Percentiles rank a stretch among this genome's conserved stretches.
Evolutionary conservation across 2,113 vertebrate species (phyloP).

Genomic region (Phyllopteryx taeniolatus): DNA sequence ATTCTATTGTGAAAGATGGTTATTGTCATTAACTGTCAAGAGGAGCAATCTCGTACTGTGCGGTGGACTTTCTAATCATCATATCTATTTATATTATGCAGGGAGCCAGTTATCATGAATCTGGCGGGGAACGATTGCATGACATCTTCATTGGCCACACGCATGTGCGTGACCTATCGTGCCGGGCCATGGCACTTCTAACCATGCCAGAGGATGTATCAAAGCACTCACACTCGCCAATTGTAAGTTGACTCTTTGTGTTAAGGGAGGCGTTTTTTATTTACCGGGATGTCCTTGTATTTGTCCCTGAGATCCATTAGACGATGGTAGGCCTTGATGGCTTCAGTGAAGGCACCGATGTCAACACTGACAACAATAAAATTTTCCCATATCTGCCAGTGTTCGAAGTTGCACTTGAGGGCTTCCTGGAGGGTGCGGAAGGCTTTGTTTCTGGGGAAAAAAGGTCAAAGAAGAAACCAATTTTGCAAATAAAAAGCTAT

Average conservation of each 20-base stretch:
- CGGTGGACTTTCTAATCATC: too few relatives aligned
- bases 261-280: not conserved
- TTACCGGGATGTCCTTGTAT: slow-evolving; percentile 91
- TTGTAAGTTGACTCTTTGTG: not conserved
- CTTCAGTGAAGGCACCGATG: slow-evolving; percentile 88
- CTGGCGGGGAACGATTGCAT: too few relatives aligned
- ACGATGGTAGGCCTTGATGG: slow-evolving; percentile 91
- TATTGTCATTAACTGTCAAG: too few relatives aligned
- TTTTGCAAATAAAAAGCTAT: not conserved
- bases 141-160: not conserved
- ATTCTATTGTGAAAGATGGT: too few relatives aligned
- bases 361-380: slow-evolving; percentile 88
- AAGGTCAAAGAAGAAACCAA: not conserved
- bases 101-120: too few relatives aligned
- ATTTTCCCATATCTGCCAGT: slow-evolving; percentile 99
- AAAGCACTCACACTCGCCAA: not conserved
- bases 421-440: slow-evolving; percentile 93
- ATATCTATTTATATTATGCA: too few relatives aligned
- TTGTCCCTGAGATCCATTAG: slow-evolving; percentile 91
- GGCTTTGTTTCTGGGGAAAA: slow-evolving; percentile 80
- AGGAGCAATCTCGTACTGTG: too few relatives aligned
- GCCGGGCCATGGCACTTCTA: not conserved
- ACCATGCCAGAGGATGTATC: not conserved
- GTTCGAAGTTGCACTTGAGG: slow-evolving; percentile 94
- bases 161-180: not conserved